Evolutionary conservation across 2,113 vertebrate species (phyloP).

Genomic region (Candoia aspera): DNA sequence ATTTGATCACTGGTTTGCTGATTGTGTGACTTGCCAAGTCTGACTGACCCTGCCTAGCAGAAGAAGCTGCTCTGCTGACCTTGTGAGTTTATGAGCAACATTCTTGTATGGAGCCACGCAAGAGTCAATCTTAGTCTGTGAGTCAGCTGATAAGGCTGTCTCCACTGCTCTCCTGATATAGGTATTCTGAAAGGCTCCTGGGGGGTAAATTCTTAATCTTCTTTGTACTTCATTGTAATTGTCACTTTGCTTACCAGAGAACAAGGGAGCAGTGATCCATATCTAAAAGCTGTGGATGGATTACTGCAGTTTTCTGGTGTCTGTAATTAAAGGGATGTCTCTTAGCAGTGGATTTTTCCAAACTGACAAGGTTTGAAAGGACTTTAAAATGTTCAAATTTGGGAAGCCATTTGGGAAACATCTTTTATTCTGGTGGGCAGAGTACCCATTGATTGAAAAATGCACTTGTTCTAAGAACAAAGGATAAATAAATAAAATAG

Average conservation of each 20-base stretch:
- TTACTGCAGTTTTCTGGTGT: conserved; percentile 34
- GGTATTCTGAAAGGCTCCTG: conserved; percentile 38
- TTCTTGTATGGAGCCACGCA: conserved; percentile 46
- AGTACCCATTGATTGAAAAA: neutral
- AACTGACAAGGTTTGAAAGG: neutral
- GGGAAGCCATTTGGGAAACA: neutral
- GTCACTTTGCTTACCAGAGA: conserved; percentile 33
- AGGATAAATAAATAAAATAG: neutral
- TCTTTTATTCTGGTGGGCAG: neutral
- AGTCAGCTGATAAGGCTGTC: conserved; percentile 57
- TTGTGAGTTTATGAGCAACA: conserved; percentile 54
- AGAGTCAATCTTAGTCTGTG: conserved; percentile 54
- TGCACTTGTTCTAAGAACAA: neutral
- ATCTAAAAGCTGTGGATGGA: conserved; percentile 38
- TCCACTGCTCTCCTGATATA: conserved; percentile 44
- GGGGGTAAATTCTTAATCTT: conserved; percentile 30
- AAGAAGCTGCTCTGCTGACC: conserved; percentile 54
- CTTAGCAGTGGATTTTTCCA: conserved; percentile 5
- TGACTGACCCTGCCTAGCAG: conserved; percentile 61
- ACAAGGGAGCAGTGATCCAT: conserved; percentile 42
- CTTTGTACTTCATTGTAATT: conserved; percentile 49
- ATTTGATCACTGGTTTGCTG: conserved; percentile 58
- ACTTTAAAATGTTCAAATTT: neutral
- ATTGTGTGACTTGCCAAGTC: conserved; percentile 62
- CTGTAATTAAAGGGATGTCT: conserved; percentile 27